Base-by-base conservation (phyloP, 2,888 invertebrate genomes). In the Colletes collaris region DNA sequence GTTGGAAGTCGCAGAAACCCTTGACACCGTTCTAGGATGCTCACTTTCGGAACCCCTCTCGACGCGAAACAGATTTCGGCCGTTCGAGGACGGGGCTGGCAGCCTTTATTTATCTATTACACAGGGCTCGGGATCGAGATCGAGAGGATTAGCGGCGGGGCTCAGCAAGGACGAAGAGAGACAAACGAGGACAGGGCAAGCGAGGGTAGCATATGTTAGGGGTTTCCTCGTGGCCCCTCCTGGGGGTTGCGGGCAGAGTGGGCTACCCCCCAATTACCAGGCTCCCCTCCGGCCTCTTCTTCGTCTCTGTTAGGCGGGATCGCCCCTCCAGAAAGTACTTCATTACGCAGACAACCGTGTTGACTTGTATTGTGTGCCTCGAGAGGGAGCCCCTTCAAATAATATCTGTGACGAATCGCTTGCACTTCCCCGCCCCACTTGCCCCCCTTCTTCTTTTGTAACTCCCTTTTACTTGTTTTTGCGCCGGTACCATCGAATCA, bases 261-360 rank as follows among this genome's bases (percentile, higher is more conserved):
- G 91, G 86, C 91, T 88, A 91, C 92, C 91, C 92, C 91, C 92
- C 92, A 92, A 93, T 92, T 93, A 92, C 90, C 88, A 87, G 56
- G 89, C 89, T 84, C 90, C 91, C 89, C 88, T 90, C 86, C 84
- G 88, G 82, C 83, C 86, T 84, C 89, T 83, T 87, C 81, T 79
- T 77, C 82, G 75, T 77, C 55, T 55, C 87, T 76, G 84, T 80
- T 85, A 82, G 81, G 77, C 76, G 76, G 84, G 80, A 83, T 84
- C 87, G 81, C 89, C 90, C 92, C 91, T 90, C 88, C 88, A 86
- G 85, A 92, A 92, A 92, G 92, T 92, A 93, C 92, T 93, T 93
- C 93, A 92, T 93, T 93, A 93, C 93, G 92, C 92, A 92, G 93
- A 92, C 92, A 93, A 90, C 92, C 93, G 93, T 92, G 92, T 93